These are phyloP conservation scores for Octodon degus DNA, from an alignment of 2,113 vertebrate species.

Conservation along the genomic window DNA sequence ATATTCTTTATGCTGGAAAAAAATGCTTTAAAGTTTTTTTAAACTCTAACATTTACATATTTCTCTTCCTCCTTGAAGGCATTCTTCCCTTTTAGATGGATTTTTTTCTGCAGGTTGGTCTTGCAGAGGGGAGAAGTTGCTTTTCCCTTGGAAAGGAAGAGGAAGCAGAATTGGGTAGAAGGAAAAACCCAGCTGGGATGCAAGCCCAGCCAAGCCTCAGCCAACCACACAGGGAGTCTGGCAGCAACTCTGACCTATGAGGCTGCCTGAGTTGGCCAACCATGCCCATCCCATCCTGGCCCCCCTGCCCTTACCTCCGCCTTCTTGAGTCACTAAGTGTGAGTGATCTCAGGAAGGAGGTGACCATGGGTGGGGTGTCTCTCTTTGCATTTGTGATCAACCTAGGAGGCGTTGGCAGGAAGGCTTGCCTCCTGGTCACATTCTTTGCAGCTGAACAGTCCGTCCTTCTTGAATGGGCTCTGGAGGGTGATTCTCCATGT, in stretches of 20 bases:
- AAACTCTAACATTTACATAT: neutral
- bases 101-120: neutral
- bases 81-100: neutral
- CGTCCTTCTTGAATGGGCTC: neutral
- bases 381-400: neutral
- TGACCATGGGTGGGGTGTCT: neutral
- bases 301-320: neutral
- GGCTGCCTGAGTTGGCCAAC: neutral
- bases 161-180: neutral
- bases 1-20: neutral
- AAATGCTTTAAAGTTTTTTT: neutral
- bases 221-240: neutral
- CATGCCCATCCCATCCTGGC: too few relatives aligned
- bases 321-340: neutral
- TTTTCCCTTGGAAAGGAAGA: neutral
- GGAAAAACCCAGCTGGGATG: neutral
- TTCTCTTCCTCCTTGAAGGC: neutral
- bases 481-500: neutral
- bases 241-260: fast-evolving
- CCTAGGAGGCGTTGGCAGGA: neutral
- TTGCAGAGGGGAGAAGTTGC: neutral
- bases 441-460: neutral
- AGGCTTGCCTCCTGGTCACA: neutral
- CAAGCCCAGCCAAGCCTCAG: neutral
- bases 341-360: neutral